Evolutionary conservation across 2,888 invertebrate species (phyloP).

Genomic region (Lasioglossum marginatum): DNA sequence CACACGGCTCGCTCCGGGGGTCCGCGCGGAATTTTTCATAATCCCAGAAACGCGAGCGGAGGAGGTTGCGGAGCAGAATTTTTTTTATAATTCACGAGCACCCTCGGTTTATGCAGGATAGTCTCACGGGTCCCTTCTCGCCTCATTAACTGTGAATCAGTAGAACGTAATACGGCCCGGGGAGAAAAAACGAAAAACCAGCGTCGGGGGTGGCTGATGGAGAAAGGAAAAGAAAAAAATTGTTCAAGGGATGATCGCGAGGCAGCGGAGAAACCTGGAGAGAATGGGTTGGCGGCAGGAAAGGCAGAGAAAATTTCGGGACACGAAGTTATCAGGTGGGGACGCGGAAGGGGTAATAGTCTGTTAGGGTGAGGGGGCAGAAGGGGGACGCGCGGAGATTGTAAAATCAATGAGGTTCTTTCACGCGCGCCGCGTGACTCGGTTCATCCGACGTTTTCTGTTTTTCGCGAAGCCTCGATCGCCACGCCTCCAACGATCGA

Average conservation of each 20-base stretch:
- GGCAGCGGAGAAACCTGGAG: constrained; percentile 10
- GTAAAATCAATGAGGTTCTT: constrained; percentile 77
- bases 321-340: constrained; percentile 52
- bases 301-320: constrained; percentile 52
- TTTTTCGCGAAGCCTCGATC: constrained; percentile 18
- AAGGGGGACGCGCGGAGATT: constrained; percentile 69
- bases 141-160: constrained; percentile 81
- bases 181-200: constrained; percentile 55
- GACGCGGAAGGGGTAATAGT: constrained; percentile 60
- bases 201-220: constrained; percentile 42
- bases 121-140: constrained; percentile 73
- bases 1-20: too few relatives aligned
- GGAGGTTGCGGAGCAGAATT: not conserved
- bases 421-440: constrained; percentile 58
- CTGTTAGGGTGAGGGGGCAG: constrained; percentile 52
- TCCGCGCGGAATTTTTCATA: constrained; percentile 13
- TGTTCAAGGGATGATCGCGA: constrained; percentile 23
- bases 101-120: constrained; percentile 66
- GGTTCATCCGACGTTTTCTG: constrained; percentile 53
- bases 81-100: constrained; percentile 37
- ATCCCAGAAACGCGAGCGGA: not conserved
- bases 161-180: constrained; percentile 71
- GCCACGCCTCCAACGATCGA: constrained; percentile 22
- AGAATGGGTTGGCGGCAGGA: constrained; percentile 35
- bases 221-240: constrained; percentile 46